These are phyloP conservation scores for Nycticorax nycticorax DNA, from an alignment of 2,113 vertebrate species.

Conservation along the genomic window DNA sequence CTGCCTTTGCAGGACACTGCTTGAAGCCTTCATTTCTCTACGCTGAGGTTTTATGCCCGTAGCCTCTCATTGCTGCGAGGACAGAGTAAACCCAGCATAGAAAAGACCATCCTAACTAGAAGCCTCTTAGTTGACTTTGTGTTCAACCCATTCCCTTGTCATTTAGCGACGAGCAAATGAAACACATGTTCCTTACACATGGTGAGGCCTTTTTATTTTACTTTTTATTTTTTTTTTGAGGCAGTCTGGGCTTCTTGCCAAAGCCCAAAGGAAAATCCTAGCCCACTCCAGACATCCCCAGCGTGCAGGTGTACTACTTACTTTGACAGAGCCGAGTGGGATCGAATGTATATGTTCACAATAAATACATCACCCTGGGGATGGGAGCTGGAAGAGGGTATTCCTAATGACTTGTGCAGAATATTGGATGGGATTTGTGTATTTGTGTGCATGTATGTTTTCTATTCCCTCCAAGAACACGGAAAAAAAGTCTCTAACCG, in stretches of 20 bases:
- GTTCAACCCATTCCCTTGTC: not conserved
- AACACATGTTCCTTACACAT: constrained; percentile 31
- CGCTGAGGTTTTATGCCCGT: rapidly evolving
- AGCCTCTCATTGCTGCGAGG: not conserved
- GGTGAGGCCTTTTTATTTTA: not conserved
- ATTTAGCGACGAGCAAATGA: not conserved
- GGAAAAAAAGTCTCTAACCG: constrained; percentile 17
- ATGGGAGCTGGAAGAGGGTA: constrained; percentile 25
- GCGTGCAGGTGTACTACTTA: constrained; percentile 43
- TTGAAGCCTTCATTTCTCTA: not conserved
- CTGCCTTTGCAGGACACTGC: not conserved
- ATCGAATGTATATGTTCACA: not conserved
- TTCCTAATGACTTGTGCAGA: constrained; percentile 60
- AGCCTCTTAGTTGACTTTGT: not conserved
- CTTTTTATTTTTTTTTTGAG: not conserved
- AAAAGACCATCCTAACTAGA: not conserved
- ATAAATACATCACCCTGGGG: constrained; percentile 37
- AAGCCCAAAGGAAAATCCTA: constrained; percentile 60
- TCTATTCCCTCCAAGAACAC: constrained; percentile 48
- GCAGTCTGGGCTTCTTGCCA: constrained; percentile 57
- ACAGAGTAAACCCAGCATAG: not conserved
- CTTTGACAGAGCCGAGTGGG: not conserved
- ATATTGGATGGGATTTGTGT: not conserved
- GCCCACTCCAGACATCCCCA: constrained; percentile 48
- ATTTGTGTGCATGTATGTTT: not conserved